These are phyloP conservation scores for Enhydra lutris DNA, from an alignment of 2,113 vertebrate species.

Conservation along the genomic window DNA sequence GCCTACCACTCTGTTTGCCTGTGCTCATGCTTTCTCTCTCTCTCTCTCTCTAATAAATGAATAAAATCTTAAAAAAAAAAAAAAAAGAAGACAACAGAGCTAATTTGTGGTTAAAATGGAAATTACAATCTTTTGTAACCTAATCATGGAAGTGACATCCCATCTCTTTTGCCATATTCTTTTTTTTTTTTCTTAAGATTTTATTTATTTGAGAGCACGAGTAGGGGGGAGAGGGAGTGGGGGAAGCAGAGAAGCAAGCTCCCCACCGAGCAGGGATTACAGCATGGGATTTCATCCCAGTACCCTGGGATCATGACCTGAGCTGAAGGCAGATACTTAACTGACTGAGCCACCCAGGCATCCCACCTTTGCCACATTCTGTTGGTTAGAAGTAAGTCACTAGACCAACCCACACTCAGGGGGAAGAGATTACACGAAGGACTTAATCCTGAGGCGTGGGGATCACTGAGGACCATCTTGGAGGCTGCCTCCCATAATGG, in stretches of 20 bases:
- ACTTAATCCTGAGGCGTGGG: not conserved
- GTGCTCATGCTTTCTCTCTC: no score
- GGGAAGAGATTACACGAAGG: not conserved
- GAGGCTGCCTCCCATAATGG: not conserved
- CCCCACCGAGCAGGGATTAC: not conserved
- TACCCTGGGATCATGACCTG: not conserved
- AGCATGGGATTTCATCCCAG: accelerated
- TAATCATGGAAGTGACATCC: not conserved
- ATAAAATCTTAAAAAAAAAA: no score
- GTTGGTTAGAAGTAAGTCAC: not conserved
- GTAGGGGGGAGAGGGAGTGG: not conserved
- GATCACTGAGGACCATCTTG: not conserved
- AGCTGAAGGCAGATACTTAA: not conserved
- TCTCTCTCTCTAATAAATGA: no score
- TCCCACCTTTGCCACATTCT: not conserved
- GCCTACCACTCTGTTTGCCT: no score
- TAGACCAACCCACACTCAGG: not conserved
- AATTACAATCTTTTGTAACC: not conserved
- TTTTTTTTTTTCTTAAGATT: not conserved
- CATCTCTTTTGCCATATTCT: not conserved
- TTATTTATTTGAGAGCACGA: not conserved
- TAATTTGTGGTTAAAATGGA: not conserved
- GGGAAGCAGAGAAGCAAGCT: not conserved
- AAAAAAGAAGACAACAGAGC: not conserved
- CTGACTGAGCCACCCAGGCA: not conserved